Conservation (phyloP, 2,888 invertebrate genomes). For the Erebia epiphron region DNA sequence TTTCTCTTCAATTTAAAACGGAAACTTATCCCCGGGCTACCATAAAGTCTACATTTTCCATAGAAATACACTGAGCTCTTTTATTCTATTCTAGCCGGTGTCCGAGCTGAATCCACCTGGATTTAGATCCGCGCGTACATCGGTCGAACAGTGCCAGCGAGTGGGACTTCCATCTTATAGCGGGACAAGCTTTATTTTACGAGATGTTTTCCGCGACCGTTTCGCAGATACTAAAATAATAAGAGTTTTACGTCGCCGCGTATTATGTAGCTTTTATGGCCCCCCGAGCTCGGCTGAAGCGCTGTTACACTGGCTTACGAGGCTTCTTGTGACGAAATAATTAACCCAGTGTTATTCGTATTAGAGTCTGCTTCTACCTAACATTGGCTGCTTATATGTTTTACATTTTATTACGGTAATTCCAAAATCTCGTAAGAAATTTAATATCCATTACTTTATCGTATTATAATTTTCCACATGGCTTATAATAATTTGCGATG, state of each 20-base stretch:
- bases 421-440: slow-evolving; percentile 41
- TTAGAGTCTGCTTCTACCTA: slow-evolving; percentile 63
- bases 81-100: slow-evolving; percentile 75
- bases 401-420: slow-evolving; percentile 57
- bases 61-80: slow-evolving; percentile 75
- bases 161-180: slow-evolving; percentile 64
- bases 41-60: slow-evolving; percentile 82
- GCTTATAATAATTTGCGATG: slow-evolving; percentile 2
- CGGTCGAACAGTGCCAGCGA: slow-evolving; percentile 60
- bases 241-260: slow-evolving; percentile 79
- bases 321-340: slow-evolving; percentile 80
- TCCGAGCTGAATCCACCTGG: slow-evolving; percentile 76
- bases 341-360: slow-evolving; percentile 75
- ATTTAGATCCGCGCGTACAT: slow-evolving; percentile 65
- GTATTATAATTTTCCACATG: slow-evolving; percentile 23
- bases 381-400: slow-evolving; percentile 59
- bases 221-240: slow-evolving; percentile 82
- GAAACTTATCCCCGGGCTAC: slow-evolving; percentile 80
- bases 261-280: slow-evolving; percentile 79
- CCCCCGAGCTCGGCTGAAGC: slow-evolving; percentile 72
- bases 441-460: slow-evolving; percentile 26
- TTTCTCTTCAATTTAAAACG: slow-evolving; percentile 81
- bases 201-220: slow-evolving; percentile 77
- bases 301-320: slow-evolving; percentile 78
- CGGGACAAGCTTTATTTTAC: slow-evolving; percentile 77